phyloP scores from a whole-genome alignment of 2,888 invertebrate genomes.

The Ophioninae sp. region DNA sequence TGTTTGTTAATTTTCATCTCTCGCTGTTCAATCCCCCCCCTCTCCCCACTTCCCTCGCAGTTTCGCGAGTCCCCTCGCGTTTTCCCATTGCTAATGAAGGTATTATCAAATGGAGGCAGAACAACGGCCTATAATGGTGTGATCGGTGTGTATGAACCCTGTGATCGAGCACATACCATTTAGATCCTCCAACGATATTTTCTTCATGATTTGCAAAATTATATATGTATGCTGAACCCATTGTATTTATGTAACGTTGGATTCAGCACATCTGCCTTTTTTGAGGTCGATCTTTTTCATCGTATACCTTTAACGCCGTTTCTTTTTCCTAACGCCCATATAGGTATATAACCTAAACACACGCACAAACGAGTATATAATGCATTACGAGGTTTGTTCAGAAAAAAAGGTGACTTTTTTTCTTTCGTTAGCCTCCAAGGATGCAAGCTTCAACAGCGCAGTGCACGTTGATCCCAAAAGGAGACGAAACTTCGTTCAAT shows the following conservation, averaged over 20 bases:
- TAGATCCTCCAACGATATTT: slow-evolving; percentile 10
- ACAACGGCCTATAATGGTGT: slow-evolving; percentile 19
- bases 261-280: neutral
- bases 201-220: neutral
- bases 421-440: too few species aligned
- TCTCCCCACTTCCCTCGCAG: neutral
- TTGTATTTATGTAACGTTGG: neutral
- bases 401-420: too few species aligned
- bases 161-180: neutral
- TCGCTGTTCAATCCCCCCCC: slow-evolving; percentile 6
- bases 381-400: too few species aligned
- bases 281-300: neutral
- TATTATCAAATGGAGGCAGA: slow-evolving; percentile 52
- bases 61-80: slow-evolving; percentile 1
- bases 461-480: neutral
- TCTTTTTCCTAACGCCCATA: neutral
- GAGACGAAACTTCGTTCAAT: neutral
- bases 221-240: neutral
- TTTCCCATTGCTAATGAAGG: slow-evolving; percentile 55
- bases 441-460: too few species aligned
- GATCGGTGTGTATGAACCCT: slow-evolving; percentile 12
- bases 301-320: neutral
- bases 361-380: too few species aligned
- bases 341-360: neutral
- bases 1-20: slow-evolving; percentile 62